phyloP scores from a whole-genome alignment of 2,797 vertebrate species.

The Anguilla megastoma region DNA sequence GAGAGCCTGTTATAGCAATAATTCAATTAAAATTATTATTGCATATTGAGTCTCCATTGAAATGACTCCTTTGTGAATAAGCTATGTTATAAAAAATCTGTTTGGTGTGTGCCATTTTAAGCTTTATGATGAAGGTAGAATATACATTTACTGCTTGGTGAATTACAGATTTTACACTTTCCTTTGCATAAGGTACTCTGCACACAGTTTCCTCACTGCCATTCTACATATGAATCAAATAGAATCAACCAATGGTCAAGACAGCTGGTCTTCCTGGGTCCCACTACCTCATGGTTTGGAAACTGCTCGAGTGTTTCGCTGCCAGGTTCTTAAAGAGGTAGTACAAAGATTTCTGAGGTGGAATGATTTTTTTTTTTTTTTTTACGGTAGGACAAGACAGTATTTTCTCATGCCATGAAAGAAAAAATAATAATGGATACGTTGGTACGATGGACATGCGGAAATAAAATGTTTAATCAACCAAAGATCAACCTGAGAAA shows the following conservation, averaged over 20 bases:
- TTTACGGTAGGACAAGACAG: slow-evolving; percentile 21
- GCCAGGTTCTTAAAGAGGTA: slow-evolving; percentile 69
- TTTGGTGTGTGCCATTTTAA: slow-evolving; percentile 29
- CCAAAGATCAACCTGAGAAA: slow-evolving; percentile 18
- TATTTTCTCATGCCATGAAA: slow-evolving; percentile 27
- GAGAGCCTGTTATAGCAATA: slow-evolving; percentile 33
- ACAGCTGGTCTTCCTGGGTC: slow-evolving; percentile 35
- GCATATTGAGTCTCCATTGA: slow-evolving; percentile 66
- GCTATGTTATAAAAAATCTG: slow-evolving; percentile 49
- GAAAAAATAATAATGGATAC: slow-evolving; percentile 14
- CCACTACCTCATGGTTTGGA: slow-evolving; percentile 36
- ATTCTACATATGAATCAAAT: slow-evolving; percentile 24
- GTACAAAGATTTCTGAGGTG: slow-evolving; percentile 57
- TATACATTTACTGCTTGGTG: slow-evolving; percentile 46
- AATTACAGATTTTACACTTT: slow-evolving; percentile 43
- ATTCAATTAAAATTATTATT: slow-evolving; percentile 52
- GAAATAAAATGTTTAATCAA: slow-evolving; percentile 13
- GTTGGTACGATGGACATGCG: not conserved
- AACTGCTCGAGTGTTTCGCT: slow-evolving; percentile 42
- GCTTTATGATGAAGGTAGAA: slow-evolving; percentile 42
- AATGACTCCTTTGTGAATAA: slow-evolving; percentile 54
- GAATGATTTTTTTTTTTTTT: slow-evolving; percentile 32
- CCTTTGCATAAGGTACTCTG: slow-evolving; percentile 54
- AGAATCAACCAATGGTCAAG: slow-evolving; percentile 23
- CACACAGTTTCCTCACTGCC: slow-evolving; percentile 30